Conservation (phyloP, 2,113 vertebrate species). For the Heteronetta atricapilla region DNA sequence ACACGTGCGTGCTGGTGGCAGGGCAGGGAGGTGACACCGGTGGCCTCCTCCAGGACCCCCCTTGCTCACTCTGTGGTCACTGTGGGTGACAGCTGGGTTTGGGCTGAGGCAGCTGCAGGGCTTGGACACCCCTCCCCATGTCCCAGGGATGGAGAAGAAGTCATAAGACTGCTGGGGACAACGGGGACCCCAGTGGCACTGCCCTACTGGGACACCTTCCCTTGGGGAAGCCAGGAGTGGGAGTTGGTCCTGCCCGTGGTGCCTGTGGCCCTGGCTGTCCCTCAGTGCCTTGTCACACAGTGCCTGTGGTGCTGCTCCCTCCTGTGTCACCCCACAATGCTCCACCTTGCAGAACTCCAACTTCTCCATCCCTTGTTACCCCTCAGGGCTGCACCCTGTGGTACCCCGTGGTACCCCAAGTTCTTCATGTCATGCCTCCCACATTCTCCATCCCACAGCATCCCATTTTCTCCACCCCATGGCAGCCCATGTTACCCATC, state of each 20-base stretch:
- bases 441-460: no score
- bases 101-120: background rate
- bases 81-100: background rate
- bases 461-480: no score
- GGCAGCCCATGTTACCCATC: no score
- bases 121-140: no score
- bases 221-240: no score
- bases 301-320: background rate
- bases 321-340: background rate
- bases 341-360: no score
- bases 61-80: background rate
- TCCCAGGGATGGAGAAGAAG: background rate
- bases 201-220: background rate
- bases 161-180: accelerated
- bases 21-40: background rate
- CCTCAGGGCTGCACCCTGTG: no score
- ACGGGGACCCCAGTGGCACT: accelerated
- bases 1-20: background rate
- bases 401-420: no score
- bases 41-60: accelerated
- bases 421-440: no score
- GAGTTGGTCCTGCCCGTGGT: background rate
- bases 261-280: background rate
- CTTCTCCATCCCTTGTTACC: no score
- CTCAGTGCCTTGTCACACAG: accelerated